Conservation (phyloP, 2,888 invertebrate species). For the Heliconius charithonia region DNA sequence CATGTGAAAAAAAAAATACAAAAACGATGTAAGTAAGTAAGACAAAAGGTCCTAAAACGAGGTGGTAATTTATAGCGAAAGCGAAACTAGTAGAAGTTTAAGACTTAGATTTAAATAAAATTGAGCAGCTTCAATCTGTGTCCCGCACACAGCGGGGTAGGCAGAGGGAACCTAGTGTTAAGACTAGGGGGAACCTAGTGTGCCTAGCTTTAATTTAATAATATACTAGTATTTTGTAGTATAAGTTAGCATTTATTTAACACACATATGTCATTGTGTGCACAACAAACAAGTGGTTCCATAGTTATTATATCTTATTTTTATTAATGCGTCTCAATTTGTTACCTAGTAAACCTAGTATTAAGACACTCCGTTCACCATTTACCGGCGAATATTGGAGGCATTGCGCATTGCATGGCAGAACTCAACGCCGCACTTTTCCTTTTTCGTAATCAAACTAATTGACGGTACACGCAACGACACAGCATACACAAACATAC, state of each 20-base stretch:
- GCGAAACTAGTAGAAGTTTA: not conserved
- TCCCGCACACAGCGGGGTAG: no score
- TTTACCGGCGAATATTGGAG: no score
- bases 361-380: no score
- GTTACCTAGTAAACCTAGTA: no score
- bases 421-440: no score
- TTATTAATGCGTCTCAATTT: no score
- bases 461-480: no score
- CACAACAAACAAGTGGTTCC: not conserved
- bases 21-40: conserved; percentile 9
- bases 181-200: not conserved
- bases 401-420: no score
- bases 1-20: conserved; percentile 26
- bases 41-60: conserved; percentile 5
- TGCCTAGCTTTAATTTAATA: not conserved
- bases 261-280: not conserved
- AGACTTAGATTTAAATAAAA: not conserved
- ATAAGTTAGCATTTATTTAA: not conserved
- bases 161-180: no score
- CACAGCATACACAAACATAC: not conserved
- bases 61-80: not conserved
- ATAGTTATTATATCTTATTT: not conserved
- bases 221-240: not conserved
- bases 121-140: no score
- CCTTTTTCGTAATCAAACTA: no score